Percentiles rank a stretch among this genome's conserved stretches.
Evolutionary conservation across 2,888 invertebrate species (phyloP).

Genomic region (Helicoverpa assulta): DNA sequence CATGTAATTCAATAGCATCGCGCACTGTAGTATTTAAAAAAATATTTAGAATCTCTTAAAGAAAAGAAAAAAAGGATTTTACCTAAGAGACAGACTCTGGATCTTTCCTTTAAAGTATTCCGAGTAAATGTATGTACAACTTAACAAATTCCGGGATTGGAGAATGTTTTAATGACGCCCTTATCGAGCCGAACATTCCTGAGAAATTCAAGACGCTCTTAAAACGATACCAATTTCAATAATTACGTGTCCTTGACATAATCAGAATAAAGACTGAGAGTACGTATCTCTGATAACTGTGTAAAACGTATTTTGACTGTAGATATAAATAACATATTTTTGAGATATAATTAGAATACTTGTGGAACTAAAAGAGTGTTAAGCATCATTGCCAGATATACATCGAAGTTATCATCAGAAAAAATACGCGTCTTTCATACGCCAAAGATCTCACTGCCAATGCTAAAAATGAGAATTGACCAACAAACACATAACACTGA

Average conservation of each 20-base stretch:
- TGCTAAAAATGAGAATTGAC: not conserved
- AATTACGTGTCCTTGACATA: conserved; percentile 58
- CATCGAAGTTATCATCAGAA: too few relatives aligned
- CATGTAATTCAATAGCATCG: too few relatives aligned
- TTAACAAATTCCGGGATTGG: conserved; percentile 55
- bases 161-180: conserved; percentile 67
- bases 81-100: conserved; percentile 25
- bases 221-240: conserved; percentile 65
- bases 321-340: conserved; percentile 9
- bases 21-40: not conserved
- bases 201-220: conserved; percentile 58
- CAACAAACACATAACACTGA: conserved; percentile 22
- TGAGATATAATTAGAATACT: too few relatives aligned
- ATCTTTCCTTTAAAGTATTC: conserved; percentile 43
- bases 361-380: too few relatives aligned
- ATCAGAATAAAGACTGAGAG: conserved; percentile 53
- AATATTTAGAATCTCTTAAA: conserved; percentile 7
- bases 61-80: conserved; percentile 31
- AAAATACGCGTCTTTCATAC: too few relatives aligned
- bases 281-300: conserved; percentile 37
- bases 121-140: conserved; percentile 54
- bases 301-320: not conserved
- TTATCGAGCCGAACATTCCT: conserved; percentile 61
- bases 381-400: too few relatives aligned
- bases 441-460: too few relatives aligned